These are phyloP conservation scores for Leptinotarsa texana DNA, from an alignment of 1,140 invertebrate genomes.

Conservation along the genomic window DNA sequence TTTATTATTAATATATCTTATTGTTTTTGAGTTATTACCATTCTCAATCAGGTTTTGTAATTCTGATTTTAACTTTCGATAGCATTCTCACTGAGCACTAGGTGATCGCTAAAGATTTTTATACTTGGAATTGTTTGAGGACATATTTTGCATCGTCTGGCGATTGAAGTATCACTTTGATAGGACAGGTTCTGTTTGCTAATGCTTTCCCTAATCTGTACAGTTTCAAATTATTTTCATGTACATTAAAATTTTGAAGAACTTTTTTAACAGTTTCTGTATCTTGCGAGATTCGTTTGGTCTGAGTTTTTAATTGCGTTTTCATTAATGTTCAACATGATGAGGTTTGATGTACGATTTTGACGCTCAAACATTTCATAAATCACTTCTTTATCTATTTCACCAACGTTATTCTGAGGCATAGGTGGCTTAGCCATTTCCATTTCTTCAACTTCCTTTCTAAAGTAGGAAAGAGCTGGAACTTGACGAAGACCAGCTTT, in stretches of 20 bases:
- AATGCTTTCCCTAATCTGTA: not conserved
- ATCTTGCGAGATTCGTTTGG: slow-evolving; percentile 13
- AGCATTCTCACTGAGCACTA: not conserved
- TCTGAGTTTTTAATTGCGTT: slow-evolving; percentile 4
- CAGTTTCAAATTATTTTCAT: slow-evolving; percentile 12
- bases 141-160: slow-evolving; percentile 13
- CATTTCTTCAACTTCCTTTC: not conserved
- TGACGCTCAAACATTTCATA: slow-evolving; percentile 1
- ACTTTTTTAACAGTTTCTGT: slow-evolving; percentile 1
- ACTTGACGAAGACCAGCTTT: not conserved
- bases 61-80: not conserved
- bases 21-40: too few species aligned
- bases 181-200: not conserved
- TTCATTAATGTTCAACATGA: slow-evolving; percentile 11
- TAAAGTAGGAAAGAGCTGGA: not conserved
- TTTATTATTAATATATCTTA: too few species aligned
- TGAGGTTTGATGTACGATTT: not conserved
- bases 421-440: not conserved
- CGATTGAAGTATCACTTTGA: slow-evolving; percentile 6
- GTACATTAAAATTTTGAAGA: not conserved
- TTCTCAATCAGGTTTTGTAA: too few species aligned
- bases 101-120: not conserved
- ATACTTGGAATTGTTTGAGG: not conserved
- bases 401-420: not conserved
- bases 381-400: slow-evolving; percentile 7